Evolutionary conservation across 2,797 vertebrate genomes (phyloP).

Genomic region (Diplodus sargus): DNA sequence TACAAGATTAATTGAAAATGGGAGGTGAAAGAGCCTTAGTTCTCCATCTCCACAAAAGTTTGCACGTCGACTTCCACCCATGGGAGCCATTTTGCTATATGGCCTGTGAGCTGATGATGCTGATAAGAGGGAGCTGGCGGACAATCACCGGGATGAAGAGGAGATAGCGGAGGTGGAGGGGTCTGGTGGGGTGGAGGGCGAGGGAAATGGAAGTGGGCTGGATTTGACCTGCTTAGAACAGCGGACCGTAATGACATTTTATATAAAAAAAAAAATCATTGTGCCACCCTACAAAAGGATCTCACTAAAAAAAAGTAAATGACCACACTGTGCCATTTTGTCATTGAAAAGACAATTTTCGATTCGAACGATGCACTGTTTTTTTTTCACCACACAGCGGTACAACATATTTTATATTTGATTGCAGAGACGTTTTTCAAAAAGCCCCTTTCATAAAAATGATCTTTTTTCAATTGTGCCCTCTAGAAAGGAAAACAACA

Average conservation of each 20-base stretch:
- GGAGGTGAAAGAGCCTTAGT: constrained; percentile 1
- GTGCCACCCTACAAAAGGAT: constrained; percentile 18
- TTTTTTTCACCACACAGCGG: constrained; percentile 40
- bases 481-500: constrained; percentile 78
- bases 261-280: neutral
- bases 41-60: constrained; percentile 27
- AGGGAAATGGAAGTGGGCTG: constrained; percentile 5
- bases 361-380: constrained; percentile 39
- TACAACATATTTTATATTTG: constrained; percentile 75
- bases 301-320: constrained; percentile 33
- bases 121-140: constrained; percentile 45
- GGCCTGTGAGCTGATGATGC: constrained; percentile 53
- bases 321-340: constrained; percentile 17
- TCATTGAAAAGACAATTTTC: constrained; percentile 47
- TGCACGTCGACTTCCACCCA: constrained; percentile 21
- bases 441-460: constrained; percentile 79
- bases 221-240: constrained; percentile 42
- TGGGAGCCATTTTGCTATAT: constrained; percentile 43
- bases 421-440: constrained; percentile 75
- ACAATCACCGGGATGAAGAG: constrained; percentile 51
- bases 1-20: constrained; percentile 1
- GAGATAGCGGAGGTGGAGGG: constrained; percentile 30
- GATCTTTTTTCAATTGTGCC: constrained; percentile 81
- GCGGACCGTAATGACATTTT: constrained; percentile 21
- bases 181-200: constrained; percentile 27